Base-by-base conservation (phyloP, 1,140 invertebrate species). In the Drosophila murphyi region DNA sequence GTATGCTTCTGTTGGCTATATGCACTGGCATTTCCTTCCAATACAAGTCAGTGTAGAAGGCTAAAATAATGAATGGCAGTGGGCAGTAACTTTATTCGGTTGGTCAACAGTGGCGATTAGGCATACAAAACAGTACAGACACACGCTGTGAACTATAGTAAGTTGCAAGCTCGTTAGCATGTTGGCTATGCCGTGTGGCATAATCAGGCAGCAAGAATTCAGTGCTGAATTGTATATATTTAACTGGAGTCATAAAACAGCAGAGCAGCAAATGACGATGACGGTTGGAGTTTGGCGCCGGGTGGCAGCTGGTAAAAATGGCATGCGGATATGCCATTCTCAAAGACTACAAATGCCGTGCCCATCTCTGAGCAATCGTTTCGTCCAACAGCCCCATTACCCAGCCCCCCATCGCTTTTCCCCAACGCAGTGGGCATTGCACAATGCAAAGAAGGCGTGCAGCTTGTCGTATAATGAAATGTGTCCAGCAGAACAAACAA, bases 251-350 rank as follows among this genome's bases (percentile, higher is more conserved):
- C 64, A 80, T 80, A 61, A 69, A 75, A 63, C 61, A 59, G 45
- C 20, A 48, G 31, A 32, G 8, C 37, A 75, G 37, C 59, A 74
- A 89, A 88, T 74, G 77, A 89, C 67, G 68, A 72, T 69, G 41
- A 10, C 5, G 41, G 43, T 29, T 48, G 45, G 29, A 37, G 37
- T 8, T 37, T 8, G 12, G 8, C 5, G 12, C 4, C 34, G 34
- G 31, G 29, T 7, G 34, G 35, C 51, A 67, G 48, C 31, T 59
- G 6, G 74, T 77, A 75, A 65, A 87, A 90, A 90, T 88, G 88
- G 88, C 88, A 91, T 91, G 82, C 75, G 88, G 88, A 90, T 90
- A 90, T 90, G 88, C 77, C 77, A 83, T 90, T 90, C 71, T 72
- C 77, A 75, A 87, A 82, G 74, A 82, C 87, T 82, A 79, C 87